A percentile compares a stretch with the other conserved stretches of the same genome.
Evolutionary conservation across 2,797 vertebrate genomes (phyloP).

Genomic region (Botia almorhae): DNA sequence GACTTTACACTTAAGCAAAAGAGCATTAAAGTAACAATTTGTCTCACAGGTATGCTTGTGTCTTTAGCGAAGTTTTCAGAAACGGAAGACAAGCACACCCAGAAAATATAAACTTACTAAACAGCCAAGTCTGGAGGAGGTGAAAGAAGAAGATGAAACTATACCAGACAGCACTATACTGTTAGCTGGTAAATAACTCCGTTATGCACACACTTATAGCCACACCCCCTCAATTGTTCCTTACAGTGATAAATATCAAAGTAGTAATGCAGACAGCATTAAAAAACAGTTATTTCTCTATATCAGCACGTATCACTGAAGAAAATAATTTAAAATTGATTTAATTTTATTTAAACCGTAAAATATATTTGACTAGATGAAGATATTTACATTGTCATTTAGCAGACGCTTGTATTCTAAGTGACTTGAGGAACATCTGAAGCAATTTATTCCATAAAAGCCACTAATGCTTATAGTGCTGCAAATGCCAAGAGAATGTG

Average conservation of each 20-base stretch:
- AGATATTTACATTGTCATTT: no score
- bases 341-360: no score
- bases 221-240: not conserved
- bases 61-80: constrained; percentile 28
- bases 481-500: not conserved
- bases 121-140: not conserved
- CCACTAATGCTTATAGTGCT: no score
- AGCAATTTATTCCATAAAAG: no score
- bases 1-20: not conserved
- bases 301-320: not conserved
- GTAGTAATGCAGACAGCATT: not conserved
- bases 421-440: no score
- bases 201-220: not conserved
- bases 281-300: not conserved
- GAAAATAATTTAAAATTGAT: no score
- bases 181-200: constrained; percentile 30
- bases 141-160: constrained; percentile 8
- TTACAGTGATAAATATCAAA: not conserved
- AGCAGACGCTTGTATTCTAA: no score
- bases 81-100: constrained; percentile 39
- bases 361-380: no score
- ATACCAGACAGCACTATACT: constrained; percentile 56
- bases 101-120: constrained; percentile 25
- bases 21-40: not conserved
- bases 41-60: constrained; percentile 5